Percentiles rank a stretch among this genome's conserved stretches.
phyloP scores from a whole-genome alignment of 2,797 vertebrate species.

The Sebastes taczanowskii region DNA sequence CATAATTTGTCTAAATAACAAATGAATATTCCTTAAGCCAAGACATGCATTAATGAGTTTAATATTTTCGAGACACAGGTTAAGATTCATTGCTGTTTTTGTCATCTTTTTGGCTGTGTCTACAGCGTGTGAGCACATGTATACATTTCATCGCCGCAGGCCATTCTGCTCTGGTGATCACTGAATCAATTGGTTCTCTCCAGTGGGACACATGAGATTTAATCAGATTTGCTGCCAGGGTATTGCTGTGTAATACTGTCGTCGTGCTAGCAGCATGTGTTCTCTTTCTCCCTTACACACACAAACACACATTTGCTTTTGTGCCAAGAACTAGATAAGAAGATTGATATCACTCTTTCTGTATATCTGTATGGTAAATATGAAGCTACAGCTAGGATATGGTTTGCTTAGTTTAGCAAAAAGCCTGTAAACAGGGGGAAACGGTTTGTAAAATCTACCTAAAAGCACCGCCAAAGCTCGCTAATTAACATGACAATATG shows the following conservation, averaged over 20 bases:
- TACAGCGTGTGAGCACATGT: background rate
- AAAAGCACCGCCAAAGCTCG: background rate
- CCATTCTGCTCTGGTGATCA: conserved; percentile 30
- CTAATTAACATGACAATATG: background rate
- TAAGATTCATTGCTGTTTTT: conserved; percentile 29
- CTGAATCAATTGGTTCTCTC: conserved; percentile 39
- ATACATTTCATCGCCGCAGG: conserved; percentile 42
- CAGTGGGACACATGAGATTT: conserved; percentile 52
- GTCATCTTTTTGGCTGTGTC: conserved; percentile 21
- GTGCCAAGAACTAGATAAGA: background rate
- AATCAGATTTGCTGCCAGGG: conserved; percentile 49
- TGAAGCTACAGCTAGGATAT: background rate
- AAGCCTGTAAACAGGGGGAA: background rate
- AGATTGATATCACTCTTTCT: background rate
- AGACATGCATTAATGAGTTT: conserved; percentile 37
- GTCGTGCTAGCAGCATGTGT: conserved; percentile 35
- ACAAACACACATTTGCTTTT: background rate
- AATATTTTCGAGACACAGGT: conserved; percentile 31
- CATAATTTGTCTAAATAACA: conserved; percentile 38
- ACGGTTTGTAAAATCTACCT: background rate
- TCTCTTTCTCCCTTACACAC: background rate
- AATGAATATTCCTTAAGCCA: conserved; percentile 27
- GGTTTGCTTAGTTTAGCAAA: background rate
- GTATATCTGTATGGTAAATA: background rate
- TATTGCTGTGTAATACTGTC: conserved; percentile 45